These are phyloP conservation scores for Caenorhabditis sulstoni DNA, from an alignment of 2,888 invertebrate genomes.

Conservation along the genomic window DNA sequence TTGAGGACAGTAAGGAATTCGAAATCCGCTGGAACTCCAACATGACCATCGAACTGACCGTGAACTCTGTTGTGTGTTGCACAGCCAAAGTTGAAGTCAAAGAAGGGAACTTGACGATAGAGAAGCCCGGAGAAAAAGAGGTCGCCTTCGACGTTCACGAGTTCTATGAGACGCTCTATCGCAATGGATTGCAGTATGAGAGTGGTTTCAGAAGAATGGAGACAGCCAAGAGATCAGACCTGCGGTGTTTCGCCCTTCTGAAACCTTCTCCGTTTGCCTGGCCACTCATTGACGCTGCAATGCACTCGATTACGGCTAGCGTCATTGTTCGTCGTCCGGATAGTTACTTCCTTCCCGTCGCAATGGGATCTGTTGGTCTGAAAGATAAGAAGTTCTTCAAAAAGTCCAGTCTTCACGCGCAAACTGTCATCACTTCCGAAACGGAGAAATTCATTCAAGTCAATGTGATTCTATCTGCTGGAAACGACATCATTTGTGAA, in stretches of 20 bases:
- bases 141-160: conserved; percentile 51
- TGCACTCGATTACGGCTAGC: conserved; percentile 62
- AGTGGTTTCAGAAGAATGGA: conserved; percentile 57
- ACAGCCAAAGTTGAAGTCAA: conserved; percentile 36
- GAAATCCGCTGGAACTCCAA: conserved; percentile 47
- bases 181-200: conserved; percentile 67
- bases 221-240: conserved; percentile 40
- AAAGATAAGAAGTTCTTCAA: conserved; percentile 10
- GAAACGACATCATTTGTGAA: conserved; percentile 49
- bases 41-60: conserved; percentile 47
- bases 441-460: conserved; percentile 70
- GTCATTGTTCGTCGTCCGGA: conserved; percentile 49
- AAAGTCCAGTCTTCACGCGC: conserved; percentile 23
- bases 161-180: conserved; percentile 64
- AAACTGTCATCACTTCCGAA: conserved; percentile 54
- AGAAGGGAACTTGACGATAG: not conserved
- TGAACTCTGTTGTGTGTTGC: conserved; percentile 18
- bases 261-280: conserved; percentile 52
- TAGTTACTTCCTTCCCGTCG: conserved; percentile 62
- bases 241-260: conserved; percentile 39
- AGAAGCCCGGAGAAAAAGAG: conserved; percentile 22
- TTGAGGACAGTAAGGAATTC: conserved; percentile 41
- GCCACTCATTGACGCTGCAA: conserved; percentile 64
- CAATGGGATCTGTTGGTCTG: conserved; percentile 49
- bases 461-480: conserved; percentile 51